phyloP scores from a whole-genome alignment of 1,140 invertebrate genomes.

The Apis mellifera region DNA sequence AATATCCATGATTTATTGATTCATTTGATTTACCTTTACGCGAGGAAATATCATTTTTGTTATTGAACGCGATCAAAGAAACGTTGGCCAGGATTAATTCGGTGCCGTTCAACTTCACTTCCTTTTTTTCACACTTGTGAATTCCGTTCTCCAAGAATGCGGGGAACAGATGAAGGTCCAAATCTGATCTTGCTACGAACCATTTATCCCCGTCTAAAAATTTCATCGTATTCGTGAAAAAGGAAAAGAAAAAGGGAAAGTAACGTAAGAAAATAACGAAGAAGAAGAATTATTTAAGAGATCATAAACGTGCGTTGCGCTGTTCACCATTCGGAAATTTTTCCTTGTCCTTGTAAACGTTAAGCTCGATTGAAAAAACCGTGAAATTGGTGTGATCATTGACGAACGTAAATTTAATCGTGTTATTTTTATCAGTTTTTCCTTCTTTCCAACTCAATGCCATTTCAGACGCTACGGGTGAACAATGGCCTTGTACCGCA shows the following conservation, averaged over 20 bases:
- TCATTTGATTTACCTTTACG: not conserved
- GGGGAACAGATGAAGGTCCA: not conserved
- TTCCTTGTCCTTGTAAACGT: not conserved
- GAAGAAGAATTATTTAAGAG: not conserved
- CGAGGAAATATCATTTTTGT: not conserved
- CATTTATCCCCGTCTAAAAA: too few species aligned
- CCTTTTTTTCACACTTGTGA: not conserved
- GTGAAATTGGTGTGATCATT: slow-evolving; percentile 44
- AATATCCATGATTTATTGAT: too few species aligned
- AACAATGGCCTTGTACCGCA: not conserved
- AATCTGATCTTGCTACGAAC: not conserved
- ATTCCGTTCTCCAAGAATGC: not conserved
- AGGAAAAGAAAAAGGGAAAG: too few species aligned
- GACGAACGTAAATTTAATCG: slow-evolving; percentile 43
- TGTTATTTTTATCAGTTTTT: not conserved
- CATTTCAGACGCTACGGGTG: not conserved
- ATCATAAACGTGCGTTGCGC: not conserved
- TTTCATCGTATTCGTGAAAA: not conserved
- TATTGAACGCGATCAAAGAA: slow-evolving; percentile 13
- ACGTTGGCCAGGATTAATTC: not conserved
- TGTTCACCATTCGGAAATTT: not conserved
- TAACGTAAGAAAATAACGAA: too few species aligned
- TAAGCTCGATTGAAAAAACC: not conserved
- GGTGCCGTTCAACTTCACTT: fast-evolving
- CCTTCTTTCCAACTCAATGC: not conserved